Evolutionary conservation across 1,140 invertebrate species (phyloP), one percentile per base, ranked within the genome.

Genomic region (Pseudomyrmex sp.): DNA sequence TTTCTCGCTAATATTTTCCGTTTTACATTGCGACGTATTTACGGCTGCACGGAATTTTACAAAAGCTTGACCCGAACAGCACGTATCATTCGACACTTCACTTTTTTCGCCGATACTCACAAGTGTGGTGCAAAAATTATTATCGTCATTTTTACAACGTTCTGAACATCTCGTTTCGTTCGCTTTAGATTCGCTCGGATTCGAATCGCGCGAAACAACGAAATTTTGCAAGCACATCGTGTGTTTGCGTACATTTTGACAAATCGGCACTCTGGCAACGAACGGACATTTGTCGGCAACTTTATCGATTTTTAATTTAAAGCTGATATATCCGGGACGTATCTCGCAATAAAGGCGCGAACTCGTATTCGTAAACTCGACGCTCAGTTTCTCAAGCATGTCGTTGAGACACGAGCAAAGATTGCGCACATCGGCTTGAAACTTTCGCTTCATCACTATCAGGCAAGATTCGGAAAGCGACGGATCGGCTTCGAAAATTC

Each of bases 371-470:
- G 65, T 63, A 23, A 79, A 15, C 0, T 62, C 13, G 9, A 13
- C 23, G 44, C 84, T 63, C 15, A 90, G 44, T 35, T 82, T 87
- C 2, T 20, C 46, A 0, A 91, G 61, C n/a, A 87, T 66, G 13
- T 84, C 62, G 52, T 91, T 91, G 0, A 91, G 15, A 5, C 84
- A 80, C n/a, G 80, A 88, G 26, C 85, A 91, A 1, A 87, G 85
- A 7, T 89, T 88, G 1, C 12, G 8, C 2, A 92, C 50, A 8
- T 26, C 65, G 0, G 23, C 54, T 26, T 84, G 62, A 4, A 90
- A 89, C n/a, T 89, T 90, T 52, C 56, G 87, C 35, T 61, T 87
- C 13, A 87, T 86, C 5, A 84, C 26, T 23, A 80, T 73, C 9
- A 87, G 52, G 8, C 76, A 84, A 9, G 75, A 80, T 7, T 84